These are phyloP conservation scores for Anastatus disparis DNA, from an alignment of 1,140 invertebrate genomes.

Conservation along the genomic window DNA sequence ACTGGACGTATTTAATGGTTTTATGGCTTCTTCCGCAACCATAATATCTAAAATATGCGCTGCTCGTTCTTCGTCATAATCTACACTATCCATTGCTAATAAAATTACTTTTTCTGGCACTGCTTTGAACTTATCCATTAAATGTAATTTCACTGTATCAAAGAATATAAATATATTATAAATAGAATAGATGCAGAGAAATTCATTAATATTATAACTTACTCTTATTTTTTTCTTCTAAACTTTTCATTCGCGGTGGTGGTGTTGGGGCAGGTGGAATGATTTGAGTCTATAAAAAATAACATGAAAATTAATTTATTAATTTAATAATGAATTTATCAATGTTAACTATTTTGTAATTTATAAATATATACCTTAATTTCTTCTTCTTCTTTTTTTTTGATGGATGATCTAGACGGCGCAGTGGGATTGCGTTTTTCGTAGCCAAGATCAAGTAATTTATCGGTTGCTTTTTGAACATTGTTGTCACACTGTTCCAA, in stretches of 20 bases:
- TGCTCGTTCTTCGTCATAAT: constrained; percentile 83
- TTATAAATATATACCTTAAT: too few species aligned
- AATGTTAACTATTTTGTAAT: too few species aligned
- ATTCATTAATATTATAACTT: constrained; percentile 51
- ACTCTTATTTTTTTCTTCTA: constrained; percentile 81
- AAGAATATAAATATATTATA: neutral
- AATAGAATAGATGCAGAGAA: constrained; percentile 19
- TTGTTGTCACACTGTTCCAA: constrained; percentile 87
- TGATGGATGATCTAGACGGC: constrained; percentile 61
- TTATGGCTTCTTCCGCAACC: constrained; percentile 66
- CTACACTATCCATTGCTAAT: constrained; percentile 87
- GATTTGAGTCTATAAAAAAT: constrained; percentile 19
- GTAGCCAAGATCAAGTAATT: constrained; percentile 81
- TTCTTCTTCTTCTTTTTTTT: constrained; percentile 66
- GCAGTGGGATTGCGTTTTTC: constrained; percentile 77
- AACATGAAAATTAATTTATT: constrained; percentile 8
- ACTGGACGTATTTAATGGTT: constrained; percentile 59
- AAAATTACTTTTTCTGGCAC: constrained; percentile 82
- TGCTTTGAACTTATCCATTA: constrained; percentile 79
- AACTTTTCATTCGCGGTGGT: constrained; percentile 73
- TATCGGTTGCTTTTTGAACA: constrained; percentile 85
- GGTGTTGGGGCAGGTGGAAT: constrained; percentile 43
- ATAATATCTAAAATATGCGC: constrained; percentile 81
- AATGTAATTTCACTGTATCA: constrained; percentile 74
- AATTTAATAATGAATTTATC: too few species aligned